These are phyloP conservation scores for Cactoblastis cactorum DNA, from an alignment of 2,888 invertebrate genomes.

Conservation along the genomic window DNA sequence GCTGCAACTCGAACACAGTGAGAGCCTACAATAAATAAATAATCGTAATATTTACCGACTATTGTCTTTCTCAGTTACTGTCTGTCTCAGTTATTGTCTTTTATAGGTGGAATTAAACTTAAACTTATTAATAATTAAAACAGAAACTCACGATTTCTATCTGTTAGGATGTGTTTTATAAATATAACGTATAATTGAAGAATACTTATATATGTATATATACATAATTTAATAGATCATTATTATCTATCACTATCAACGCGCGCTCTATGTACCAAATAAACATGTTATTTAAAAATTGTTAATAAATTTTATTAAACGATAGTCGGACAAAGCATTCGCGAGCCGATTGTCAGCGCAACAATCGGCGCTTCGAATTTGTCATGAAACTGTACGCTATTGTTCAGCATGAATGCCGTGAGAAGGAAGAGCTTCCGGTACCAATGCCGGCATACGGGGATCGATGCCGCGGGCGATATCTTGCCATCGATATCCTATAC, in stretches of 20 bases:
- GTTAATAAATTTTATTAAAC: conserved; percentile 75
- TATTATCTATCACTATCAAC: too few relatives aligned
- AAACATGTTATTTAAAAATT: background rate
- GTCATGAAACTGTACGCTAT: conserved; percentile 64
- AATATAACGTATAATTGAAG: too few relatives aligned
- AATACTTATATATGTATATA: too few relatives aligned
- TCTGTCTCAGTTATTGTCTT: too few relatives aligned
- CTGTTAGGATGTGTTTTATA: too few relatives aligned
- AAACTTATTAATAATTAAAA: too few relatives aligned
- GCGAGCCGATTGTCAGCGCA: conserved; percentile 51
- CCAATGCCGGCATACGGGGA: conserved; percentile 37
- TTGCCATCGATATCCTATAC: conserved; percentile 65
- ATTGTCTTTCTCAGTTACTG: too few relatives aligned
- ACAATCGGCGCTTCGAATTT: conserved; percentile 72
- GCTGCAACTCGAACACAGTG: too few relatives aligned
- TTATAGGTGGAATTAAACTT: too few relatives aligned
- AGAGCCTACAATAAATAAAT: background rate
- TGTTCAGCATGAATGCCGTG: conserved; percentile 61
- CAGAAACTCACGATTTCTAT: too few relatives aligned
- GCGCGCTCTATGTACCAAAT: conserved; percentile 19
- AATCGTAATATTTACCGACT: background rate
- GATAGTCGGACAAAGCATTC: conserved; percentile 47
- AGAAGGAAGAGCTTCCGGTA: conserved; percentile 75
- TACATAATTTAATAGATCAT: too few relatives aligned
- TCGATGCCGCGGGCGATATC: conserved; percentile 65